A percentile compares a stretch with the other conserved stretches of the same genome.
phyloP scores from a whole-genome alignment of 2,888 invertebrate genomes.

The Diploptera punctata region DNA sequence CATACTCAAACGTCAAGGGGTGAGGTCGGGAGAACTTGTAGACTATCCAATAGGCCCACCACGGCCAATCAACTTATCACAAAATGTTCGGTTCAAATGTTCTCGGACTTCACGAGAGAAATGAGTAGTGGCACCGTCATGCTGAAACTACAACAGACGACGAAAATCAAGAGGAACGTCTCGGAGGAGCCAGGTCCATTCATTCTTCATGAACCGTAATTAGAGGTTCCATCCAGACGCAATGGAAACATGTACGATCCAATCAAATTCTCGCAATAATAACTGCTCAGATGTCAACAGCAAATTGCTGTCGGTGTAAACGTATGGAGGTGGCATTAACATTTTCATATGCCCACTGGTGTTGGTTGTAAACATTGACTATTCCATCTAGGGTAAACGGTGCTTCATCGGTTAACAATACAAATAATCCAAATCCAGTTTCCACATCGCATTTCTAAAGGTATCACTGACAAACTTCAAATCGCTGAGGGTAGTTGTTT shows the following conservation, averaged over 20 bases:
- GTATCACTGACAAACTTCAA: not conserved
- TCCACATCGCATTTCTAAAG: not conserved
- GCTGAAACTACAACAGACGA: not conserved
- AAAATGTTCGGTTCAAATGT: not conserved
- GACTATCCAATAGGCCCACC: no score
- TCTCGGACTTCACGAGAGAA: not conserved
- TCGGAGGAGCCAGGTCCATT: not conserved
- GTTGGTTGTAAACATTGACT: no score
- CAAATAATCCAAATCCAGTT: not conserved
- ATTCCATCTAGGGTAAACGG: not conserved
- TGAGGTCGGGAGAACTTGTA: not conserved
- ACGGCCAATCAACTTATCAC: no score
- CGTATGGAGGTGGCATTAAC: no score
- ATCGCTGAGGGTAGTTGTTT: not conserved
- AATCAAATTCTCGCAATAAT: not conserved
- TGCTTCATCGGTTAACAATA: not conserved
- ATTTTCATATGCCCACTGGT: no score
- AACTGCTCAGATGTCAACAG: not conserved
- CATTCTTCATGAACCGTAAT: not conserved
- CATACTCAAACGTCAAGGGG: not conserved
- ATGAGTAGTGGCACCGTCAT: not conserved
- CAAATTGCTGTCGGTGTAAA: not conserved
- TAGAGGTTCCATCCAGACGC: not conserved
- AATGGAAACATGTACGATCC: not conserved
- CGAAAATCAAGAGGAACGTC: not conserved